Evolutionary conservation across 2,888 invertebrate genomes (phyloP), one percentile per base, ranked within the genome.

Genomic region (Hyles lineata): DNA sequence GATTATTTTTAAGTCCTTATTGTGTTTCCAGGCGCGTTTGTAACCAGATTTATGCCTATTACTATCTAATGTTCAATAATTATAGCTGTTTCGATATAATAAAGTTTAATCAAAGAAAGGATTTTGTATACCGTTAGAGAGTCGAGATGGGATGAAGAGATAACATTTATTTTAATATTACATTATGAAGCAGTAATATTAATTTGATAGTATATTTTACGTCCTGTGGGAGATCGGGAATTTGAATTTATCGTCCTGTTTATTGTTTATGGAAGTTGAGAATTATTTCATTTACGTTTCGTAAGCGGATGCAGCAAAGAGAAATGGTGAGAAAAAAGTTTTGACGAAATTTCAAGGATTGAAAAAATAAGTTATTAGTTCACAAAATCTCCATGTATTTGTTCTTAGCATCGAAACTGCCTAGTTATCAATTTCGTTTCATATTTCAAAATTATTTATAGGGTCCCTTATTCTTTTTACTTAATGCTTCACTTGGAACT

Each of bases 61-160:
- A 82, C 85, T 86, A 87, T 69, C 69, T 81, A 77, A 87, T 86
- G 85, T 74, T 43, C 21, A 43, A 21, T 60, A 60, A 71, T 71
- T 60, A 71, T 71, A 71, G 43, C 59, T 71, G 59, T 60, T 60
- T 50, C 21, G 43, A 50, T 19, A 35, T 70, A 70, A 35, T 70
- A 58, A 70, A 58, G 35, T 90, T 87, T 87, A 90, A 91, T 91
- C 84, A 88, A 86, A 77, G 82, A 83, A 82, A 80, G 79, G 77
- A 82, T 79, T 80, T 83, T 70, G 70, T 23, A 55, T 85, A 82
- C 82, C 81, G 79, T 75, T 82, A 78, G 78, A 74, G 74, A 79
- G 75, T 82, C 73, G 76, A 82, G 89, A 91, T 88, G 79, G 87
- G 86, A 79, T 82, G 75, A 23, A 71, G 25, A 78, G 89, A 90